phyloP scores from a whole-genome alignment of 2,113 vertebrate genomes.

The Hemicordylus capensis region DNA sequence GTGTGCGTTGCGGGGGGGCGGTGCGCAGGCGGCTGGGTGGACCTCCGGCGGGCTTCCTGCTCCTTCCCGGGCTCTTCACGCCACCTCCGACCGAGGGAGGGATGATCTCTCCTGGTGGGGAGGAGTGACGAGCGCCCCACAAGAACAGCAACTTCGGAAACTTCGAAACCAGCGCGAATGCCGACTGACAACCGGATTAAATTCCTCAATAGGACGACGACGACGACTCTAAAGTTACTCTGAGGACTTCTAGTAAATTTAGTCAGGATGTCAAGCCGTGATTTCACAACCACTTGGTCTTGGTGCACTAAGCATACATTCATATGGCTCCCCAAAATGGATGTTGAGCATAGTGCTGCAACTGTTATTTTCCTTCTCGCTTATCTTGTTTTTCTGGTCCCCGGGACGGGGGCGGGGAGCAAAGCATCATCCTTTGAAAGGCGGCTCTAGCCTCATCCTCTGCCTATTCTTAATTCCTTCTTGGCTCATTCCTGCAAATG shows the following conservation, averaged over 20 bases:
- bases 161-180: accelerated
- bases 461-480: accelerated
- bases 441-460: accelerated
- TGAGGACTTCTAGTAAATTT: too few relatives aligned
- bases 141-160: conserved; percentile 15
- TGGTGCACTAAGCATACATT: too few relatives aligned
- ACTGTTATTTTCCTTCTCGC: not conserved
- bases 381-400: not conserved
- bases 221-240: too few relatives aligned
- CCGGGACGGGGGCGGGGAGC: too few relatives aligned
- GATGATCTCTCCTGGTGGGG: too few relatives aligned
- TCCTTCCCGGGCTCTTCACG: not conserved
- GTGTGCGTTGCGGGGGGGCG: too few relatives aligned
- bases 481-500: not conserved
- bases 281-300: too few relatives aligned
- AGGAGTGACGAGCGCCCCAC: not conserved
- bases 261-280: too few relatives aligned
- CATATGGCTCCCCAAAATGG: too few relatives aligned
- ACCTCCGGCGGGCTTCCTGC: not conserved
- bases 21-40: too few relatives aligned
- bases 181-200: accelerated
- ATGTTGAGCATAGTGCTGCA: not conserved
- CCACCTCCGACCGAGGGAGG: not conserved
- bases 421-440: accelerated
- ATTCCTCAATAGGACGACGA: too few relatives aligned